A percentile compares a stretch with the other conserved stretches of the same genome.
These are phyloP conservation scores for Equus quagga DNA, from an alignment of 2,113 vertebrate genomes.

Conservation along the genomic window DNA sequence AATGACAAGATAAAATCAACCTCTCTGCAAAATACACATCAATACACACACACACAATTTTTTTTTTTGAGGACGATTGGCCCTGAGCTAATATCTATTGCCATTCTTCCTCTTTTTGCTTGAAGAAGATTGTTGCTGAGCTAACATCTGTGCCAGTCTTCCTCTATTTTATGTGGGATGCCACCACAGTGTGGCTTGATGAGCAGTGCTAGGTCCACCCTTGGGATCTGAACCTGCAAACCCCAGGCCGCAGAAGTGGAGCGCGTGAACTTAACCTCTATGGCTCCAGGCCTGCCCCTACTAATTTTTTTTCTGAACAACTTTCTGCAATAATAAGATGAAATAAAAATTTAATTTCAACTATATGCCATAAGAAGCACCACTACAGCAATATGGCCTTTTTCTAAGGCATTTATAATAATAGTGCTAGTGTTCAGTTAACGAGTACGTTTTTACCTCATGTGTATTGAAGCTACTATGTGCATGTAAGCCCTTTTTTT, in stretches of 20 bases:
- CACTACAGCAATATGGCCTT: neutral
- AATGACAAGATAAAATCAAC: neutral
- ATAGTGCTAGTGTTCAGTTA: neutral
- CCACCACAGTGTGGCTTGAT: too few relatives aligned
- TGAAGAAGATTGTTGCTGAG: too few relatives aligned
- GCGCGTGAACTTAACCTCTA: too few relatives aligned
- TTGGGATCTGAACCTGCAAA: too few relatives aligned
- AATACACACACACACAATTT: neutral
- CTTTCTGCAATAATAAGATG: neutral
- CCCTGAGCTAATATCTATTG: too few relatives aligned
- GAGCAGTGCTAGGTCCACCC: too few relatives aligned
- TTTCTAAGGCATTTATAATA: neutral
- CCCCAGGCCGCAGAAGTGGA: too few relatives aligned
- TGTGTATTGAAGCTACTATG: neutral
- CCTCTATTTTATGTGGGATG: too few relatives aligned
- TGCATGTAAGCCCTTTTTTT: neutral
- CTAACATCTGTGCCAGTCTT: too few relatives aligned
- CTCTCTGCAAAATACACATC: neutral
- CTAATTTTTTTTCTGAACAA: neutral
- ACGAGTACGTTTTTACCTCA: neutral
- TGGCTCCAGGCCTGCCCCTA: too few relatives aligned
- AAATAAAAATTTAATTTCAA: neutral
- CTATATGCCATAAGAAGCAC: neutral
- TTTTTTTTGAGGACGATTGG: too few relatives aligned
- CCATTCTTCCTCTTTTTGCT: too few relatives aligned